Percentiles rank a stretch among this genome's conserved stretches.
Conservation (phyloP, 2,797 vertebrate species). For the Enteromius viviparus region DNA sequence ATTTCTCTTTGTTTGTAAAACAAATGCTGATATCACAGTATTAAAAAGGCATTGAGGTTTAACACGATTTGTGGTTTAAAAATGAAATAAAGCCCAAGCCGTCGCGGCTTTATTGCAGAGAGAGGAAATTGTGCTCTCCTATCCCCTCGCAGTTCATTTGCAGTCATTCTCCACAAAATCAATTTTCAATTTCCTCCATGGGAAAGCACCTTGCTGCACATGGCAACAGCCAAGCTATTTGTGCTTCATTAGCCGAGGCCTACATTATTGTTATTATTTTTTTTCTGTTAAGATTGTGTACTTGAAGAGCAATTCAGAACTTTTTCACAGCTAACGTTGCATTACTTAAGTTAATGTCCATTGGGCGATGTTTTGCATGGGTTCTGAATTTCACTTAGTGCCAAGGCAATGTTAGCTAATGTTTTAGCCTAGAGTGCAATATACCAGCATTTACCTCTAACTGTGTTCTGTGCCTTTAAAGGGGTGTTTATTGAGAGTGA, state of each 20-base stretch:
- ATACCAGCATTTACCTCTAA: not conserved
- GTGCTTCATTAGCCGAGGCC: constrained; percentile 31
- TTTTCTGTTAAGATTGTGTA: constrained; percentile 22
- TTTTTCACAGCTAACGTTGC: constrained; percentile 14
- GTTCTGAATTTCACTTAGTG: constrained; percentile 28
- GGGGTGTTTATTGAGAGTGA: constrained; percentile 6
- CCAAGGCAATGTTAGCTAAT: constrained; percentile 7
- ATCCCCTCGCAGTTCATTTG: constrained; percentile 36
- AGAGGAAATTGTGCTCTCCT: constrained; percentile 28
- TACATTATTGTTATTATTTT: constrained; percentile 7
- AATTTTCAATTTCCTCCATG: constrained; percentile 53
- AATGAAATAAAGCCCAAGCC: constrained; percentile 40
- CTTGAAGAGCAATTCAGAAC: constrained; percentile 14
- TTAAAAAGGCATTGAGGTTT: constrained; percentile 36
- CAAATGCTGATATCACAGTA: constrained; percentile 44
- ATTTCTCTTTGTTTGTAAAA: constrained; percentile 42
- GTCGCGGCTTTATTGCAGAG: constrained; percentile 23
- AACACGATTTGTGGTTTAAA: constrained; percentile 47
- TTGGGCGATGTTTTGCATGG: not conserved
- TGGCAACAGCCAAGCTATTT: not conserved
- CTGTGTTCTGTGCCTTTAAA: not conserved
- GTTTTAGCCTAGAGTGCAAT: constrained; percentile 11
- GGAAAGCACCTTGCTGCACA: constrained; percentile 25
- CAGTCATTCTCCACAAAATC: constrained; percentile 48
- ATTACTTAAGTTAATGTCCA: constrained; percentile 36